Conservation (phyloP, 92 coral and sea anemone genomes). For the Diadumene lineata region DNA sequence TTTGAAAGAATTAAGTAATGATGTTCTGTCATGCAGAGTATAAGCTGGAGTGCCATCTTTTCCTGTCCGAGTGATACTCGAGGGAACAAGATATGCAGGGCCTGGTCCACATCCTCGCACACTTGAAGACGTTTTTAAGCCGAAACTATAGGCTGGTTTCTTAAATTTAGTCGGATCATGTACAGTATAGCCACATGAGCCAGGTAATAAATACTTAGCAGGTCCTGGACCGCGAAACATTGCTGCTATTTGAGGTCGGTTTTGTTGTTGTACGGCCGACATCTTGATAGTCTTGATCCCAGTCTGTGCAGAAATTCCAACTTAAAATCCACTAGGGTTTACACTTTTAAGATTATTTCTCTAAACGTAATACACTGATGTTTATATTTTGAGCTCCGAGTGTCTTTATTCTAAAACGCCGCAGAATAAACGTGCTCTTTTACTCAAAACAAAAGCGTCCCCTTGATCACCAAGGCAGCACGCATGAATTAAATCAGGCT, state of each 20-base stretch:
- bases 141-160: slow-evolving; percentile 86
- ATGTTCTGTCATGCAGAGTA: slow-evolving; percentile 70
- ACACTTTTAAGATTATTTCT: not conserved
- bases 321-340: slow-evolving; percentile 3
- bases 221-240: slow-evolving; percentile 99
- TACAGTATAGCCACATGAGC: slow-evolving; percentile 60
- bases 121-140: slow-evolving; percentile 37
- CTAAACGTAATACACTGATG: not conserved
- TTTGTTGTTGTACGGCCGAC: slow-evolving; percentile 28
- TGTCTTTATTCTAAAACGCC: not conserved
- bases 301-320: not conserved
- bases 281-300: slow-evolving; percentile 9
- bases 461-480: slow-evolving; percentile 64
- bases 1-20: slow-evolving; percentile 50
- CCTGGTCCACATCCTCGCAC: slow-evolving; percentile 63
- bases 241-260: slow-evolving; percentile 85
- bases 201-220: slow-evolving; percentile 83
- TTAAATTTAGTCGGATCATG: slow-evolving; percentile 75
- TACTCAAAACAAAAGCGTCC: slow-evolving; percentile 28
- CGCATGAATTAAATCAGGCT: slow-evolving; percentile 22
- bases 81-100: slow-evolving; percentile 64
- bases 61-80: slow-evolving; percentile 70
- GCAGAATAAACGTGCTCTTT: not conserved
- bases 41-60: slow-evolving; percentile 84
- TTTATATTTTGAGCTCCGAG: not conserved